Conservation (phyloP, 2,113 vertebrate genomes). For the Sphaerodactylus townsendi region DNA sequence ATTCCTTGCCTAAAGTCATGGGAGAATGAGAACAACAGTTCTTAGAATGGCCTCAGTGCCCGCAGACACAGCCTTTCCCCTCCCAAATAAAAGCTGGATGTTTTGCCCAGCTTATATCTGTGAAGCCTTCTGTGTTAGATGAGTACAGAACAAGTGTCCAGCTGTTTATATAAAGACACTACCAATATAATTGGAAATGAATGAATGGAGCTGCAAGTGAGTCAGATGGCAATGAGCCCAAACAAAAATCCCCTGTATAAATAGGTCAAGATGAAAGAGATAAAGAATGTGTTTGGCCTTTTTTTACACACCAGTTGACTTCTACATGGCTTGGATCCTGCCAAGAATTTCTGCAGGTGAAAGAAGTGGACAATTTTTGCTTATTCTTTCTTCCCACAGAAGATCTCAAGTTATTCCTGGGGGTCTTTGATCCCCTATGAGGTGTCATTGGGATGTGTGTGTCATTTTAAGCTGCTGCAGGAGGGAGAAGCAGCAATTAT, state of each 20-base stretch:
- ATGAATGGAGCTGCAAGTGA: conserved; percentile 5
- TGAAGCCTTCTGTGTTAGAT: conserved; percentile 57
- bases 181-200: not conserved
- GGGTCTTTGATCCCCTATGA: too few species aligned
- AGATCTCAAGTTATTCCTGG: too few species aligned
- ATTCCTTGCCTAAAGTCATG: conserved; percentile 68
- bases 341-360: too few species aligned
- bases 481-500: too few species aligned
- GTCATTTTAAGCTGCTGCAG: too few species aligned
- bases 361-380: too few species aligned
- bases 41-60: conserved; percentile 32
- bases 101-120: conserved; percentile 34
- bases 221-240: not conserved
- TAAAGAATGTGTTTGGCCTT: too few species aligned
- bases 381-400: too few species aligned
- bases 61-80: not conserved
- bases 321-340: not conserved
- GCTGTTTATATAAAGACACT: conserved; percentile 52
- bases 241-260: not conserved
- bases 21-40: conserved; percentile 60
- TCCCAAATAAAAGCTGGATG: conserved; percentile 38
- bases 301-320: not conserved
- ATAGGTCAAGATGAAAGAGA: not conserved
- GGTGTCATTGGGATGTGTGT: too few species aligned
- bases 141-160: conserved; percentile 58